Base-by-base conservation (phyloP, 2,888 invertebrate species). In the Dusona sp. region DNA sequence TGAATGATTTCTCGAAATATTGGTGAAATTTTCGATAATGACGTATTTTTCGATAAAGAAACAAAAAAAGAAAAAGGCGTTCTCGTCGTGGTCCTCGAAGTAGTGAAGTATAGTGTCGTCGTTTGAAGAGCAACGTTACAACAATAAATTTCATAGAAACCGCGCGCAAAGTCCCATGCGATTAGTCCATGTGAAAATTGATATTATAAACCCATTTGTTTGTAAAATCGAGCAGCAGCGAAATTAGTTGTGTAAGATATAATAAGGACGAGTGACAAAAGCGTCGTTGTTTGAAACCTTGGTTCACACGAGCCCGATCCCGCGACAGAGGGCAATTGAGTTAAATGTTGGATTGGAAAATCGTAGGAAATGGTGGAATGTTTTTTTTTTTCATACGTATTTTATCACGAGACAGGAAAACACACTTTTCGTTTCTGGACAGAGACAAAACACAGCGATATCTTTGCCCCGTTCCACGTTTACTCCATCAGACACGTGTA, bases 91-190 rank as follows among this genome's bases (percentile, higher is more conserved):
- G 42, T 74, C 25, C n/a, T 19, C 64, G 38, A 57, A 61, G 38
- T 22, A 9, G n/a, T 25, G 22, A 22, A 22, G 9, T 72, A 38
- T 16, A 42, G 67, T n/a, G 38, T 67, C 25, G 57, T 16, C 45
- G 65, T 65, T 64, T 2, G 51, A 65, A 48, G 54, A 65, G 38
- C 36, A 72, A 25, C 51, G 38, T 51, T 72, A 33, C 36, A 51
- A 38, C 8, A 72, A 42, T 16, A 74, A n/a, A 75, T 36, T 42
- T 36, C 54, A n/a, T 13, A 67, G 29, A 48, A 61, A 67, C 64
- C 70, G 61, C 51, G 64, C 90, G 89, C 90, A 89, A 89, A 90
- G 89, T 89, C 90, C 92, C 92, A 92, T 92, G 92, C 92, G 88
- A 90, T 92, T 92, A 92, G 91, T 92, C 89, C 88, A 72, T 77